These are phyloP conservation scores for Strix occidentalis DNA, from an alignment of 2,797 vertebrate species.

Conservation along the genomic window DNA sequence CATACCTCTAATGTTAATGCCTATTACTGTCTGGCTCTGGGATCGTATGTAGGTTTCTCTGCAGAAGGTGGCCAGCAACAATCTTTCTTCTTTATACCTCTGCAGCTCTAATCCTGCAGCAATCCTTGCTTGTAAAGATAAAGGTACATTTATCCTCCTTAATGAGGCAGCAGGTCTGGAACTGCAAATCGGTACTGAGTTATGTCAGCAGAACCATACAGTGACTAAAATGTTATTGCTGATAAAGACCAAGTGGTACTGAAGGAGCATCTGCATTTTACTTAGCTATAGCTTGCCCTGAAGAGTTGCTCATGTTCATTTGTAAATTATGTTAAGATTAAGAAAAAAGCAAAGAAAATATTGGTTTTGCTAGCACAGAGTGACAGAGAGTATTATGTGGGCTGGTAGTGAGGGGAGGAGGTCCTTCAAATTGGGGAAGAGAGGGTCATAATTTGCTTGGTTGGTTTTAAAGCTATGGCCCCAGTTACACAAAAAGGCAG, in stretches of 20 bases:
- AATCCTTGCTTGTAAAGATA: not conserved
- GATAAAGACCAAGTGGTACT: not conserved
- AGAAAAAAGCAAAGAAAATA: not conserved
- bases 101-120: slow-evolving; percentile 8
- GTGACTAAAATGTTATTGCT: not conserved
- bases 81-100: not conserved
- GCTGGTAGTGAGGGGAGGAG: not conserved
- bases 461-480: not conserved
- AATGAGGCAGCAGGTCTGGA: slow-evolving; percentile 5
- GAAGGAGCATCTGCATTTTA: not conserved
- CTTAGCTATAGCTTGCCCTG: not conserved
- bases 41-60: not conserved
- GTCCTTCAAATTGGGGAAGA: not conserved
- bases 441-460: not conserved
- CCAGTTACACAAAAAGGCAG: not conserved
- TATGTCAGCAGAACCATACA: not conserved
- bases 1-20: not conserved
- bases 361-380: not conserved
- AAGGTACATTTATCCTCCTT: slow-evolving; percentile 7
- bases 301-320: not conserved
- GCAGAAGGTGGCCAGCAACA: not conserved
- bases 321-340: not conserved
- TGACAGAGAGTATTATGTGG: not conserved
- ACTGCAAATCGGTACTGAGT: not conserved
- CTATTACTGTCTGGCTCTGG: not conserved